phyloP scores from a whole-genome alignment of 2,113 vertebrate genomes.

The Rhynchomys soricoides region DNA sequence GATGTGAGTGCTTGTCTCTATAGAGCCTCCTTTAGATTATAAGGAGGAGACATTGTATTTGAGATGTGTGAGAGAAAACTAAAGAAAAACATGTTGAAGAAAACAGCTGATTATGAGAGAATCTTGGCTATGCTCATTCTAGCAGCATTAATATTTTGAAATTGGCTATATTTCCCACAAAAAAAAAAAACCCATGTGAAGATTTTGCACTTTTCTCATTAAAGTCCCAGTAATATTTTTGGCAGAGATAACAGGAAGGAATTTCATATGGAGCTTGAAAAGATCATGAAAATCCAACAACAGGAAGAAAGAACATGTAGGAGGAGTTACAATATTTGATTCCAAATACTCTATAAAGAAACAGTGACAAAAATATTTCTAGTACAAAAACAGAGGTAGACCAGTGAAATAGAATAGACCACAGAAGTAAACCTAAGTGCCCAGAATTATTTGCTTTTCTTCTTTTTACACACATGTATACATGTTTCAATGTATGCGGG shows the following conservation, averaged over 20 bases:
- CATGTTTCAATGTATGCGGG: background rate
- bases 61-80: background rate
- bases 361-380: background rate
- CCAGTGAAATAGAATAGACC: background rate
- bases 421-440: background rate
- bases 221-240: background rate
- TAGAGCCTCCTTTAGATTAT: background rate
- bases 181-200: background rate
- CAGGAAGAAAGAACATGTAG: background rate
- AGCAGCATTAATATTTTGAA: background rate
- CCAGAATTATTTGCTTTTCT: background rate
- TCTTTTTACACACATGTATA: background rate
- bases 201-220: background rate
- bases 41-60: background rate
- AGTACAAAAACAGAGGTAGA: background rate
- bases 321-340: background rate
- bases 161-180: background rate
- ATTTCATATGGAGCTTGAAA: background rate
- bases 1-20: background rate
- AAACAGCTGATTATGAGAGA: background rate
- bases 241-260: background rate
- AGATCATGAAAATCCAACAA: background rate
- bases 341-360: background rate
- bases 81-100: background rate
- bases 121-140: background rate